A percentile compares a stretch with the other conserved stretches of the same genome.
phyloP scores from a whole-genome alignment of 2,888 invertebrate species.

The Pseudolycoriella hygida region DNA sequence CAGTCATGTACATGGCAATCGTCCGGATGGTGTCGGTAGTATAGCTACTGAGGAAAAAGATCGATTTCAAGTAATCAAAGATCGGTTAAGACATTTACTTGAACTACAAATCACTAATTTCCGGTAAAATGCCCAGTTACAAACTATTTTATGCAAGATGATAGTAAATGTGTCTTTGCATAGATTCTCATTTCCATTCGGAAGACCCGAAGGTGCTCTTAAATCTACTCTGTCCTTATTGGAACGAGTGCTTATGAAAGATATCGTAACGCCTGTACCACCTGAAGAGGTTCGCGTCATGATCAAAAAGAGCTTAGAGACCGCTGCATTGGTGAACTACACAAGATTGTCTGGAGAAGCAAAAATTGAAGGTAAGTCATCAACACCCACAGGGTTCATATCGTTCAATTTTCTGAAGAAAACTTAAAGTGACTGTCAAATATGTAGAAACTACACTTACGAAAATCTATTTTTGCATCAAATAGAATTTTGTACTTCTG shows the following conservation, averaged over 20 bases:
- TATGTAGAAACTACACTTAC: background rate
- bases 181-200: constrained; percentile 96
- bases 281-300: constrained; percentile 88
- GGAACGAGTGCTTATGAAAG: constrained; percentile 97
- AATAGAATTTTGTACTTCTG: no score
- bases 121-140: constrained; percentile 43
- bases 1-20: constrained; percentile 97
- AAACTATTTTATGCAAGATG: background rate
- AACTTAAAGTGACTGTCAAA: background rate
- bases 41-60: constrained; percentile 97
- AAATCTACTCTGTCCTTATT: constrained; percentile 91
- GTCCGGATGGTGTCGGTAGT: constrained; percentile 97
- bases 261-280: constrained; percentile 92
- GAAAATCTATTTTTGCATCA: no score
- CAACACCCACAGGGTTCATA: no score
- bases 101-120: constrained; percentile 99
- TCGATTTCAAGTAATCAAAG: constrained; percentile 94
- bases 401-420: background rate
- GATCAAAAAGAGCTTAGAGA: constrained; percentile 94
- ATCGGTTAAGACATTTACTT: constrained; percentile 74
- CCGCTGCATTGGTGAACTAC: constrained; percentile 94
- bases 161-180: no score
- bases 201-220: constrained; percentile 92
- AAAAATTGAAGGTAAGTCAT: constrained; percentile 86
- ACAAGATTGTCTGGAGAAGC: constrained; percentile 90